Conservation (phyloP, 2,113 vertebrate species). For the Danio rerio region GRCz12tu NC_133193.1:41746501-41747000, state of each 20-base stretch:
- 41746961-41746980: no score
- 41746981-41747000: no score
- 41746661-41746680: background rate
- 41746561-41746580: constrained; percentile 96
- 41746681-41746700: constrained; percentile 18
- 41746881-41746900: no score
- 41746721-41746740: constrained; percentile 97
- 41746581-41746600: constrained; percentile 92
- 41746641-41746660: background rate
- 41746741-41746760: constrained; percentile 93
- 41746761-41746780: constrained; percentile 98
- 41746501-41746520: constrained; percentile 98
- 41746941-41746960: no score
- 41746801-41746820: constrained; percentile 95
- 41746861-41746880: no score
- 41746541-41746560: constrained; percentile 86
- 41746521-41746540: constrained; percentile 92
- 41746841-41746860: background rate
- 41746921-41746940: no score
- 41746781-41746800: constrained; percentile 98
- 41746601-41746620: constrained; percentile 95
- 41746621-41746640: constrained; percentile 88
- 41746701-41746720: constrained; percentile 87
- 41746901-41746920: no score
- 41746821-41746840: constrained; percentile 96